Base-by-base conservation (phyloP, 1,140 invertebrate genomes). In the Periplaneta americana region DNA sequence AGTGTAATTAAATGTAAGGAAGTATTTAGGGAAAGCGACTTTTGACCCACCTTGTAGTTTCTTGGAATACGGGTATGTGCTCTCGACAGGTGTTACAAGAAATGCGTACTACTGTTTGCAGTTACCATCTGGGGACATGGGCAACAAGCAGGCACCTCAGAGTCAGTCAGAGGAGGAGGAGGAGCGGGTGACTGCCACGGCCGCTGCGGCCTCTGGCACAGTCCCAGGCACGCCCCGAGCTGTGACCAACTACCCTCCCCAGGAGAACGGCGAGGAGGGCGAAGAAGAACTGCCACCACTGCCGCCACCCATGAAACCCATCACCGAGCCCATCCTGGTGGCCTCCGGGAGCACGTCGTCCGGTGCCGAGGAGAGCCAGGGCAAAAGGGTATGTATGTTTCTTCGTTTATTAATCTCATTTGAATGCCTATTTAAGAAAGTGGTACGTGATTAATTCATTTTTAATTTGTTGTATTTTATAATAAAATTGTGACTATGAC, bases 231-330 rank as follows among this genome's bases (percentile, higher is more conserved):
- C 75, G 15, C 13, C 75, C 18, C 32, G 4, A 9, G 0, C 66
- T n/a, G 8, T 4, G 3, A 18, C 36, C 4, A 31, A 34, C 32
- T 37, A 31, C 34, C 74, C 48, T 28, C n/a, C 34, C n/a, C 48
- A 91, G 76, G 90, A 89, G 83, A 93, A 93, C 86, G 93, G 93
- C 75, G 93, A 93, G 82, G 95, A 96, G 84, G 95, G 94, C 83
- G 94, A 93, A 37, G 91, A 94, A 39, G 93, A 95, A 83, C 91
- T 97, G 1, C 97, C 98, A 89, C 97, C 98, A 89, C 89, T 98
- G 84, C 97, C 97, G 37, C 97, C 97, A 34, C 97, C 97, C 4
- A 98, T 98, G 97, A 96, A 97, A 87, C 96, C 97, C 9, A 96
- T 98, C 85, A 95, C 96, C 85, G 95, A 96, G 85, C 91, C 93